Evolutionary conservation across 64 coral and sea anemone species (phyloP), one percentile per base, ranked within the genome.

Genomic region (Hydrozoanthus tunicans): DNA sequence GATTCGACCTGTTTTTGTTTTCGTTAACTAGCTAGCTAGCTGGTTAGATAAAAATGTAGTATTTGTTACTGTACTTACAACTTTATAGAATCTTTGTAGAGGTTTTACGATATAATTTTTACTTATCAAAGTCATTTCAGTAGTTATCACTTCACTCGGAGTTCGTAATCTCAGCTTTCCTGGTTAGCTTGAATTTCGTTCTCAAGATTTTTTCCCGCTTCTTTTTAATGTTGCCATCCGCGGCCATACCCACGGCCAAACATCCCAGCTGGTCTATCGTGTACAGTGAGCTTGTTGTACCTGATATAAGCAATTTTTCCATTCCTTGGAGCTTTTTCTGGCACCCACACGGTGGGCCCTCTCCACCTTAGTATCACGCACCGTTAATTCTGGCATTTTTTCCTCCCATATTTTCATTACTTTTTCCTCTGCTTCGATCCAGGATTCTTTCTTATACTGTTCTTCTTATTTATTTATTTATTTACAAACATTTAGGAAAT

Each of bases 101-200:
- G 32, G 51, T 77, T 53, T 77, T 77, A 53, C 32, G 4, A 77
- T 3, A 55, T 77, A 77, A 9, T 14, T 54, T 53, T 54, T 77
- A 77, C 74, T 77, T 77, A 77, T 77, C 74, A 77, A 8, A 77
- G 71, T 77, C 51, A 77, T 7, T 77, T 77, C 51, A 77, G 7
- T 77, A 27, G 74, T 3, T 13, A 13, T 27, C 43, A 52, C 32
- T 56, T 56, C 75, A 77, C 43, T 77, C 52, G 51, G 75, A 77
- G 75, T 77, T 13, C 15, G 11, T 77, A 13, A 77, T 77, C 75
- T 54, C 75, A 53, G 75, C 75, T 77, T 77, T 77, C 43, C 52
- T 54, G 12, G 51, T 77, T 77, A 4, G 66, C 66, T 69, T 69
- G 66, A 69, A n/a, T 20, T 69, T 69, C 14, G 6, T 4, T n/a